Percentiles rank a stretch among this genome's conserved stretches.
Conservation (phyloP, 2,797 vertebrate genomes). For the Phoebastria nigripes region DNA sequence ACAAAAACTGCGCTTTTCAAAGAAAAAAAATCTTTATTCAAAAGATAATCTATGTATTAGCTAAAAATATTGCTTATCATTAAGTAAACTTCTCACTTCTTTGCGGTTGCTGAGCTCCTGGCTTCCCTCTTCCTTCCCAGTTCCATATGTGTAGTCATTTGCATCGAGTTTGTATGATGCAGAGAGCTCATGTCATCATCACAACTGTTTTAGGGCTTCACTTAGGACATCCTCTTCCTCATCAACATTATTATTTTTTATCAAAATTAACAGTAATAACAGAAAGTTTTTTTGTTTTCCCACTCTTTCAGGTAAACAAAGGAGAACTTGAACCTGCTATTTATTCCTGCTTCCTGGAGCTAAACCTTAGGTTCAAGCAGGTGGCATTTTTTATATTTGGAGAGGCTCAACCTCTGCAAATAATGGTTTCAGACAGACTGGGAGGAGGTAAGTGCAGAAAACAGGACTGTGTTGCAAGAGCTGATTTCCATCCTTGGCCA, state of each 20-base stretch:
- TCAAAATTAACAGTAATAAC: neutral
- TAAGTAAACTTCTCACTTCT: neutral
- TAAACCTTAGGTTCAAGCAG: neutral
- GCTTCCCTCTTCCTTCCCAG: neutral
- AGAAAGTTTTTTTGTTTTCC: rapidly evolving
- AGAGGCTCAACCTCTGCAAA: neutral
- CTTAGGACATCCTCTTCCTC: neutral
- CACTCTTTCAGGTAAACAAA: neutral
- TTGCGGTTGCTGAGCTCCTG: neutral
- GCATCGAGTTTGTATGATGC: neutral
- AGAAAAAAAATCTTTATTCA: neutral
- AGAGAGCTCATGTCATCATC: neutral
- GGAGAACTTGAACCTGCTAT: neutral
- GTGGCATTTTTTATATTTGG: neutral
- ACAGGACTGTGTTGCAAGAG: neutral
- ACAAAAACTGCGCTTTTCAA: neutral
- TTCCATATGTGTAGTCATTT: neutral
- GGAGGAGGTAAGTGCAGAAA: neutral
- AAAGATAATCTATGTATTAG: neutral
- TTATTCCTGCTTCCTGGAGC: neutral
- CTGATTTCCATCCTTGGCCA: neutral
- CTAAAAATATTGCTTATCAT: neutral
- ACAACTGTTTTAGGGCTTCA: neutral
- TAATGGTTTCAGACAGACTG: neutral
- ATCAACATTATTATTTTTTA: neutral